Evolutionary conservation across 1,140 invertebrate genomes (phyloP).

Genomic region (Sycophaga agraensis): DNA sequence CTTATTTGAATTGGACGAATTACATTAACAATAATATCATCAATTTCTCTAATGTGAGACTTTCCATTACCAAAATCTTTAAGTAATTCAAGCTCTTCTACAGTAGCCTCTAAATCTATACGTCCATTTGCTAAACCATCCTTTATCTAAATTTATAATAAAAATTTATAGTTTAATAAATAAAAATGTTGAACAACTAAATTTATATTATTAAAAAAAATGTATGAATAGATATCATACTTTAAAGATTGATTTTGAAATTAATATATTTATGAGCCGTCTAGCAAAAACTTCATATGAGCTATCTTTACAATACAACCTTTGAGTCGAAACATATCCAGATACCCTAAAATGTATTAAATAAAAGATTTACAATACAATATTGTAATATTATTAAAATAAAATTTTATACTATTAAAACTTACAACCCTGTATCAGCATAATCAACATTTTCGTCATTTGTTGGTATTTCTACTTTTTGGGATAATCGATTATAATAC

Average conservation of each 20-base stretch:
- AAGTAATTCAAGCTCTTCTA: conserved; percentile 36
- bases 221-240: conserved; percentile 25
- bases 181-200: background rate
- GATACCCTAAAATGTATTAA: background rate
- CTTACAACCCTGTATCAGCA: background rate
- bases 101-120: conserved; percentile 35
- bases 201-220: background rate
- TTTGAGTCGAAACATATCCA: background rate
- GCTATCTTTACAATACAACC: conserved; percentile 23
- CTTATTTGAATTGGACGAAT: conserved; percentile 31
- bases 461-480: conserved; percentile 12
- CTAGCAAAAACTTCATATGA: conserved; percentile 39
- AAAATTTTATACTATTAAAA: background rate
- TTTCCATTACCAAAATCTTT: conserved; percentile 36
- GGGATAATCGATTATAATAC: conserved; percentile 31
- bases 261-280: conserved; percentile 38
- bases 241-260: conserved; percentile 37
- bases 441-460: background rate
- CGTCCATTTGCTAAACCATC: conserved; percentile 33
- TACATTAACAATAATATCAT: conserved; percentile 37
- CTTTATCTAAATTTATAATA: conserved; percentile 33
- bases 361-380: background rate
- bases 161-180: background rate
- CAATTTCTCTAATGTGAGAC: conserved; percentile 38
- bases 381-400: background rate